Percentiles rank a stretch among this genome's conserved stretches.
These are phyloP conservation scores for Geopemphigus sp. DNA, from an alignment of 1,140 invertebrate species.

Conservation along the genomic window DNA sequence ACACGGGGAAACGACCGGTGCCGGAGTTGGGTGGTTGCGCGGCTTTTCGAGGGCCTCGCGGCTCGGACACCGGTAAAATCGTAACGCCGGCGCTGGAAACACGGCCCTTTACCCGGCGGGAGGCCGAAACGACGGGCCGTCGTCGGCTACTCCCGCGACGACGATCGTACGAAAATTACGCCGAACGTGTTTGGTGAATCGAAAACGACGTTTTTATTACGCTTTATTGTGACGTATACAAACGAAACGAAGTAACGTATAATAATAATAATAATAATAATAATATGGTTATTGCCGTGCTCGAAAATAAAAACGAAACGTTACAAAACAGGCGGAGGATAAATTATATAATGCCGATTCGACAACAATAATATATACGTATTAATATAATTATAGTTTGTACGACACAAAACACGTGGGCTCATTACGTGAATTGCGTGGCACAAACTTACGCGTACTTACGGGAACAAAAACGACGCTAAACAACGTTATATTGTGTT, in stretches of 20 bases:
- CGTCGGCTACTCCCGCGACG: too few species aligned
- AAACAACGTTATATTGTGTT: not conserved
- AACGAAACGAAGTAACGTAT: too few species aligned
- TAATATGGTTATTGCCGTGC: slow-evolving; percentile 34
- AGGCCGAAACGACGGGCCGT: too few species aligned
- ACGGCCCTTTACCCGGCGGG: too few species aligned
- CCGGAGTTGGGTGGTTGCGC: too few species aligned
- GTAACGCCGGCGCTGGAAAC: too few species aligned
- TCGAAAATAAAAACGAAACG: slow-evolving; percentile 18
- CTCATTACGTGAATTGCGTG: slow-evolving; percentile 48
- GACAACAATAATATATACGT: too few species aligned
- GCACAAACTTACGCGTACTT: not conserved
- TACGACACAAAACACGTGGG: slow-evolving; percentile 43
- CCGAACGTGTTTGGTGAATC: slow-evolving; percentile 45
- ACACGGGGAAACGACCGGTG: too few species aligned
- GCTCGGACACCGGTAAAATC: too few species aligned
- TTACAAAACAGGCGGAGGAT: not conserved
- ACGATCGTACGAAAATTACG: too few species aligned
- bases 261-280: too few species aligned
- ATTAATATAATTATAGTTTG: slow-evolving; percentile 32
- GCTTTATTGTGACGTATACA: not conserved
- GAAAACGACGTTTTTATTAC: slow-evolving; percentile 26
- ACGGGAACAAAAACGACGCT: not conserved
- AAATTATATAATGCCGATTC: not conserved
- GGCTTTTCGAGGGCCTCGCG: too few species aligned